Evolutionary conservation across 2,888 invertebrate species (phyloP).

Genomic region (Agriotes lineatus): DNA sequence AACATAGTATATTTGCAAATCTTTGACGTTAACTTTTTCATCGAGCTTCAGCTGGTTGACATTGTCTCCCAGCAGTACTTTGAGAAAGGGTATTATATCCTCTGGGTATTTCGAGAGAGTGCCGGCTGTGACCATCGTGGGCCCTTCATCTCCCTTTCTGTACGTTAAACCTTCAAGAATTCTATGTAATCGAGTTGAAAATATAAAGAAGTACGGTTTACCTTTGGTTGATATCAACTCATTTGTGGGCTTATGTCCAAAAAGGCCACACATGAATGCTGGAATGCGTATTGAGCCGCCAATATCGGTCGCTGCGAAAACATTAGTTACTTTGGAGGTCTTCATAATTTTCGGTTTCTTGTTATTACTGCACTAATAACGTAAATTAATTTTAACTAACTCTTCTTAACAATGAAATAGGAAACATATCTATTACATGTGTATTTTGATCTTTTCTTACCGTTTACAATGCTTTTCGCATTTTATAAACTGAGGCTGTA

Average conservation of each 20-base stretch:
- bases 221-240: constrained; percentile 66
- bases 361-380: too few relatives aligned
- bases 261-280: constrained; percentile 89
- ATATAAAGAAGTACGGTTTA: too few relatives aligned
- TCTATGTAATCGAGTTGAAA: too few relatives aligned
- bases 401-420: too few relatives aligned
- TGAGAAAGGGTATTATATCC: constrained; percentile 85
- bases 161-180: constrained; percentile 80
- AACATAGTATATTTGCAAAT: too few relatives aligned
- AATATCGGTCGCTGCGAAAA: constrained; percentile 81
- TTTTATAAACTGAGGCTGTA: too few relatives aligned
- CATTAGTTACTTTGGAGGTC: not conserved
- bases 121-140: constrained; percentile 86
- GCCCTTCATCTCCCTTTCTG: constrained; percentile 74
- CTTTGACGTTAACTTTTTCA: constrained; percentile 71
- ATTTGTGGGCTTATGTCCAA: constrained; percentile 83
- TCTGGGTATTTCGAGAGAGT: constrained; percentile 83
- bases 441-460: too few relatives aligned
- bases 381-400: too few relatives aligned
- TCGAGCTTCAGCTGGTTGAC: constrained; percentile 71
- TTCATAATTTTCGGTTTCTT: too few relatives aligned
- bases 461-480: too few relatives aligned
- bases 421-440: too few relatives aligned
- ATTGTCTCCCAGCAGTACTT: constrained; percentile 72
- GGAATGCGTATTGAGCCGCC: constrained; percentile 98